Evolutionary conservation across 1,140 invertebrate species (phyloP).

Genomic region (Eueides isabella): DNA sequence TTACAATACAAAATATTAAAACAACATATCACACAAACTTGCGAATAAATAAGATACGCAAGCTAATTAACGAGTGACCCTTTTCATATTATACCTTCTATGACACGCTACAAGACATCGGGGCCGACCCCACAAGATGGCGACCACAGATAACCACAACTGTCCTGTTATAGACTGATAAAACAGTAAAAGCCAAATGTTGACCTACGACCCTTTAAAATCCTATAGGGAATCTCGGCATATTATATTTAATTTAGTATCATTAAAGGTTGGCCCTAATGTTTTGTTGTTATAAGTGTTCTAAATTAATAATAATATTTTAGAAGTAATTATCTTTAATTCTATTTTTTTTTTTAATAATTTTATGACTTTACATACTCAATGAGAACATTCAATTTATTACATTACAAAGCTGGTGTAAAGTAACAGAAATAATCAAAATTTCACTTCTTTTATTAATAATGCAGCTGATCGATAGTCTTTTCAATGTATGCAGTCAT

Average conservation of each 20-base stretch:
- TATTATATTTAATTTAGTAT: constrained; percentile 44
- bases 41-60: constrained; percentile 34
- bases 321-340: not conserved
- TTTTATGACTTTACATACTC: no score
- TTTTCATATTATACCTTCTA: constrained; percentile 70
- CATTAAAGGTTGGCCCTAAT: not conserved
- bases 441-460: no score
- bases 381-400: no score
- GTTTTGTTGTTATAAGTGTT: not conserved
- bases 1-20: no score
- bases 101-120: constrained; percentile 54
- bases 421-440: no score
- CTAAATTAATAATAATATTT: not conserved
- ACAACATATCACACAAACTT: constrained; percentile 10
- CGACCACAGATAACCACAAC: constrained; percentile 65
- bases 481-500: no score
- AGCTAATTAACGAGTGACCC: constrained; percentile 54
- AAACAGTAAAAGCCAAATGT: constrained; percentile 71
- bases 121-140: constrained; percentile 64
- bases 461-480: no score
- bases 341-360: no score
- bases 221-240: constrained; percentile 48
- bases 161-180: constrained; percentile 71
- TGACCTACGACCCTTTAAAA: constrained; percentile 53
- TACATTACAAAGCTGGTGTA: no score